Evolutionary conservation across 2,797 vertebrate species (phyloP).

Genomic region (Geotrypetes seraphini): DNA sequence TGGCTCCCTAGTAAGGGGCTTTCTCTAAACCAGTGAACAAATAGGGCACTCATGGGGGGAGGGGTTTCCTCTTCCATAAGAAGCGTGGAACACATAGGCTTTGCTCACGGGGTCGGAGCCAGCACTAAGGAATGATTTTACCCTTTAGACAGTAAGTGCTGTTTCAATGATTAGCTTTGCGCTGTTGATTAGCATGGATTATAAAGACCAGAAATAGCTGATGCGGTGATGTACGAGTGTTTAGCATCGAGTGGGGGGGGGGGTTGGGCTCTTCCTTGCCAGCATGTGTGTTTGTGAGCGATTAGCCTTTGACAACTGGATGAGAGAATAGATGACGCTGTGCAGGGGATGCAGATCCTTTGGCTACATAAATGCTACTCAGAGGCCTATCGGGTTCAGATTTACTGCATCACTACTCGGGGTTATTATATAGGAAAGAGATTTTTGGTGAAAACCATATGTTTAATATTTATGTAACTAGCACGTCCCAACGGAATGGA

Average conservation of each 20-base stretch:
- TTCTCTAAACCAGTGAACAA: constrained; percentile 35
- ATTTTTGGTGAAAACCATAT: background rate
- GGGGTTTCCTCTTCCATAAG: constrained; percentile 41
- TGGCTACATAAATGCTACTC: background rate
- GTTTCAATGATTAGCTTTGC: constrained; percentile 12
- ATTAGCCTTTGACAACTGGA: constrained; percentile 9
- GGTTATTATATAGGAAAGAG: background rate
- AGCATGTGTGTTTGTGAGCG: constrained; percentile 9
- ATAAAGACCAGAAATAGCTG: constrained; percentile 1
- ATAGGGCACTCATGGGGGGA: constrained; percentile 45
- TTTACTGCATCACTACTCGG: background rate
- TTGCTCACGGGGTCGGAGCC: constrained; percentile 23
- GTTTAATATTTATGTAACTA: background rate
- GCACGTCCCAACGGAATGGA: no score
- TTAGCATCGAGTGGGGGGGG: constrained; percentile 27
- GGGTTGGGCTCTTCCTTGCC: constrained; percentile 30
- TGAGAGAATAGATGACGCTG: background rate
- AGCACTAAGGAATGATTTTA: constrained; percentile 50
- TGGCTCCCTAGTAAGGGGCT: no score
- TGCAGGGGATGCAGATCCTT: constrained; percentile 9
- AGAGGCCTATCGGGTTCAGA: background rate
- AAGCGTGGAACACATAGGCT: constrained; percentile 19
- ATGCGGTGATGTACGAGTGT: constrained; percentile 4
- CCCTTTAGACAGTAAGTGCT: constrained; percentile 49
- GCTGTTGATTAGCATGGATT: background rate